phyloP scores from a whole-genome alignment of 2,797 vertebrate genomes.

The Octomys mimax region DNA sequence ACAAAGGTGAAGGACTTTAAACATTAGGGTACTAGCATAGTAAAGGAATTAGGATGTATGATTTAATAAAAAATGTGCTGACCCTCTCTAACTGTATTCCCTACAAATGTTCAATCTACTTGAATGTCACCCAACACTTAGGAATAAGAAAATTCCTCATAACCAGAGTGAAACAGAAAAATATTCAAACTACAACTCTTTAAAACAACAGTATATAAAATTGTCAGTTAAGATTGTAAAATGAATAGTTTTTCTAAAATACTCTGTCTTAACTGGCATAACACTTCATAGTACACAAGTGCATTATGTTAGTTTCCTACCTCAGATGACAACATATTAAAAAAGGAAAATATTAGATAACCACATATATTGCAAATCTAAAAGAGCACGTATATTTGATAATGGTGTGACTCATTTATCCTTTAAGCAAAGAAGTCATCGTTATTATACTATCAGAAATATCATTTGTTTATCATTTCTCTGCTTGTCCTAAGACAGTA shows the following conservation, averaged over 20 bases:
- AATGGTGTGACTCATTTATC: conserved; percentile 52
- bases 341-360: conserved; percentile 9
- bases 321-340: conserved; percentile 10
- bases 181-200: conserved; percentile 22
- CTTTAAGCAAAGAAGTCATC: conserved; percentile 61
- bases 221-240: conserved; percentile 47
- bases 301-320: not conserved
- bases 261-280: not conserved
- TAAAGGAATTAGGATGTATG: conserved; percentile 56
- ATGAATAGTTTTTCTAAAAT: not conserved
- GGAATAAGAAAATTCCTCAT: conserved; percentile 58
- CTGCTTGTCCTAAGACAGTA: conserved; percentile 71
- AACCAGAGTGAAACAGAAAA: conserved; percentile 51
- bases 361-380: conserved; percentile 34
- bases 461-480: conserved; percentile 75
- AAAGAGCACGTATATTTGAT: conserved; percentile 19
- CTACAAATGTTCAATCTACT: conserved; percentile 36
- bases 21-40: not conserved
- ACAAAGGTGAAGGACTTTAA: conserved; percentile 33
- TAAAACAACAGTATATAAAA: conserved; percentile 10
- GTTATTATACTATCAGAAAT: conserved; percentile 68
- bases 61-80: conserved; percentile 65
- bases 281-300: not conserved
- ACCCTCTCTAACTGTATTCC: conserved; percentile 60
- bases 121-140: conserved; percentile 69